Conservation (phyloP, 2,797 vertebrate species). For the Pipistrellus pygmaeus region DNA sequence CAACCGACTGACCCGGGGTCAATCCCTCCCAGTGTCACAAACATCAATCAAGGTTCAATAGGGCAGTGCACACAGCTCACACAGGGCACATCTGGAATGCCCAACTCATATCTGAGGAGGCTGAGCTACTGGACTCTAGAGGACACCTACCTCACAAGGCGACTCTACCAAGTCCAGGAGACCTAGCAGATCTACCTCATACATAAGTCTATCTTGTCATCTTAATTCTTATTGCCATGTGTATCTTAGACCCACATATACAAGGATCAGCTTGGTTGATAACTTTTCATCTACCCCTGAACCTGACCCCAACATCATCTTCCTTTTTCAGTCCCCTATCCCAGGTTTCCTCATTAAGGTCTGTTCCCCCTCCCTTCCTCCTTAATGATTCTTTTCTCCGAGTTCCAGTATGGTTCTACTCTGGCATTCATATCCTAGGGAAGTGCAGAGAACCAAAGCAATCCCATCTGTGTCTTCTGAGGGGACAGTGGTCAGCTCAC, state of each 20-base stretch:
- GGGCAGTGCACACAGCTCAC: no score
- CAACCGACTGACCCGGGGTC: no score
- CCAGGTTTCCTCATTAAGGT: not conserved
- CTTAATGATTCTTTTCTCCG: slow-evolving; percentile 19
- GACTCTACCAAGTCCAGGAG: no score
- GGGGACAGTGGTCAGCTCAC: slow-evolving; percentile 81
- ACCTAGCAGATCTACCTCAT: no score
- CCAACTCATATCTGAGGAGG: no score
- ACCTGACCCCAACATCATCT: not conserved
- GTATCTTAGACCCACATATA: not conserved
- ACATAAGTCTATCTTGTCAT: not conserved
- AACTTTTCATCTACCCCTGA: not conserved
- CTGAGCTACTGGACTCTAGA: no score
- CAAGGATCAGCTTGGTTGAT: not conserved
- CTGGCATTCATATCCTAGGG: not conserved
- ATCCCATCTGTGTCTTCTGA: not conserved
- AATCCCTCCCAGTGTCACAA: no score
- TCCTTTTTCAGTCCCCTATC: not conserved
- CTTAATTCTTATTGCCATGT: slow-evolving; percentile 11
- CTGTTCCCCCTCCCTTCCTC: not conserved
- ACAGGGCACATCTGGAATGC: no score
- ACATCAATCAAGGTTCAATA: no score
- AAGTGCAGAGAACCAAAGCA: slow-evolving; percentile 30
- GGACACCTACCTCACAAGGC: no score
- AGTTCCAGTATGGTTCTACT: not conserved